Conservation (phyloP, 2,888 invertebrate genomes). For the Bombyx huttoni region DNA sequence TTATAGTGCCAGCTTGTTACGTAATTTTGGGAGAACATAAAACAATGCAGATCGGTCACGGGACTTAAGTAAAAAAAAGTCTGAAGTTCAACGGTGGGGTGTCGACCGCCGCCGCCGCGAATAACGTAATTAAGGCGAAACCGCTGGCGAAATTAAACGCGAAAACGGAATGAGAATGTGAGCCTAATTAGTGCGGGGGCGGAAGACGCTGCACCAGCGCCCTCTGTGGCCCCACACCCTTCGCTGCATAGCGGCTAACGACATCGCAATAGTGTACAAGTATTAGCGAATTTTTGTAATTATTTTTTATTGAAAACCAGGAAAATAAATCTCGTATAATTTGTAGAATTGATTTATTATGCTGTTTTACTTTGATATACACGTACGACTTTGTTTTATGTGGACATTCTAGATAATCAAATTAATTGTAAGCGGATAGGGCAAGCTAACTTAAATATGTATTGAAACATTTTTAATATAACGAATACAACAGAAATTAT, state of each 20-base stretch:
- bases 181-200: conserved; percentile 69
- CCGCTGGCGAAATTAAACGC: conserved; percentile 73
- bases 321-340: too few relatives aligned
- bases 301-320: too few relatives aligned
- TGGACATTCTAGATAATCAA: too few relatives aligned
- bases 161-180: conserved; percentile 75
- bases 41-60: conserved; percentile 33
- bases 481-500: too few relatives aligned
- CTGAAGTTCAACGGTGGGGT: conserved; percentile 11
- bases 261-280: neutral
- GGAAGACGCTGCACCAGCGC: conserved; percentile 20
- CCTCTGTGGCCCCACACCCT: conserved; percentile 1
- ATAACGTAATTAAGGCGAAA: conserved; percentile 74
- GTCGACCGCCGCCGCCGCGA: conserved; percentile 36
- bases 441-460: too few relatives aligned
- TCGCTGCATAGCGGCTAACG: neutral
- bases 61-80: neutral
- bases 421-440: too few relatives aligned
- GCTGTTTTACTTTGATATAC: too few relatives aligned
- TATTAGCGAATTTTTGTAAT: neutral
- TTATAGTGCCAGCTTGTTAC: too few relatives aligned
- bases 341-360: too few relatives aligned
- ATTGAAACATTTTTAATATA: too few relatives aligned
- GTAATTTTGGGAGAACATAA: neutral
- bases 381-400: too few relatives aligned